Evolutionary conservation across 2,888 invertebrate species (phyloP).

Genomic region (Cataglyphis cursor): DNA sequence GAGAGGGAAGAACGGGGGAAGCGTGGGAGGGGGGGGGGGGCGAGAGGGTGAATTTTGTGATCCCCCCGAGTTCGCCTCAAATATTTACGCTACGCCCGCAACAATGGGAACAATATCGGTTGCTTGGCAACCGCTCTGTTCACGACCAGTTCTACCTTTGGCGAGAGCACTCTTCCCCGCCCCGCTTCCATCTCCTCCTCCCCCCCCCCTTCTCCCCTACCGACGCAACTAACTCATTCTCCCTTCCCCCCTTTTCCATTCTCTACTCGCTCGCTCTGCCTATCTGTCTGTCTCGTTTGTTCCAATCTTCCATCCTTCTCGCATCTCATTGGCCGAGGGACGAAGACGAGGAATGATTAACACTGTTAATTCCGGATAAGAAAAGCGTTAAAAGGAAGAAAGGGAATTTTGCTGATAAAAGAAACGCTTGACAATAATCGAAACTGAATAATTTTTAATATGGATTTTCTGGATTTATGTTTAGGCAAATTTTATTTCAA

Average conservation of each 20-base stretch:
- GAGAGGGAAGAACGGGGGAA: conserved; percentile 58
- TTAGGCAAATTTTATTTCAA: neutral
- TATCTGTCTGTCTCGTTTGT: conserved; percentile 2
- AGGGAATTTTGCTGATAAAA: neutral
- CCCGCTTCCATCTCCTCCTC: neutral
- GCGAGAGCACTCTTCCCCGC: neutral
- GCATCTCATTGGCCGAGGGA: neutral
- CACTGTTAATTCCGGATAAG: neutral
- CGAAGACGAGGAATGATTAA: conserved; percentile 41
- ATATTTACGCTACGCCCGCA: conserved; percentile 70
- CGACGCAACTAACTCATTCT: conserved; percentile 20
- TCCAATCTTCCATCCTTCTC: conserved; percentile 7
- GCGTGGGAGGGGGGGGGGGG: conserved; percentile 42
- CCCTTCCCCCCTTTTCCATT: neutral
- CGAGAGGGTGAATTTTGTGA: conserved; percentile 52
- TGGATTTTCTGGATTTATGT: neutral
- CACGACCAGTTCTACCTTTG: conserved; percentile 60
- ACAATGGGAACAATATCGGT: conserved; percentile 76
- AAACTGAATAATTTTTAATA: neutral
- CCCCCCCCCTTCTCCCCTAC: neutral
- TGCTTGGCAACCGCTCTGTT: conserved; percentile 72
- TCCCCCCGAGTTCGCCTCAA: conserved; percentile 56
- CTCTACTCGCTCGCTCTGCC: neutral
- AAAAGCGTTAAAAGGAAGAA: neutral
- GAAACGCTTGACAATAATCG: neutral